These are phyloP conservation scores for Hipposideros larvatus DNA, from an alignment of 2,797 vertebrate species.

Conservation along the genomic window DNA sequence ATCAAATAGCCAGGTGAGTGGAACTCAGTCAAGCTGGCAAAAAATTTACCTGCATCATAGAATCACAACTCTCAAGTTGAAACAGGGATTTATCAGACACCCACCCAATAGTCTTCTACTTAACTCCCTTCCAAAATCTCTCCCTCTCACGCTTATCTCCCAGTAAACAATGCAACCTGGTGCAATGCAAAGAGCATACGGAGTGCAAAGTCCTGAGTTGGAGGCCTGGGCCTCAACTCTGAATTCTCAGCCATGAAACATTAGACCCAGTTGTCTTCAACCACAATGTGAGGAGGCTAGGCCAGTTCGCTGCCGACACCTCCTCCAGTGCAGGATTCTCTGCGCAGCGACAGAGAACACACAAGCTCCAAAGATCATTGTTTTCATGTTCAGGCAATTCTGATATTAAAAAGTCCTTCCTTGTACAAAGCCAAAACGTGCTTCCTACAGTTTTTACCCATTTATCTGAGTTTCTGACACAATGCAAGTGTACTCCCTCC, in stretches of 20 bases:
- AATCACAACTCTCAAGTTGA: background rate
- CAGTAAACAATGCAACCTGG: background rate
- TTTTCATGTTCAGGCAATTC: slow-evolving; percentile 18
- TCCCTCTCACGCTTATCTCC: background rate
- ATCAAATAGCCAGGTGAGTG: background rate
- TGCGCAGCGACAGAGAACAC: background rate
- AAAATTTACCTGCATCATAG: slow-evolving; percentile 5
- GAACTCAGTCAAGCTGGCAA: slow-evolving; percentile 11
- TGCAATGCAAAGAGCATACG: background rate
- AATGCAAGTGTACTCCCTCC: background rate
- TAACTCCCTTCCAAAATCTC: background rate
- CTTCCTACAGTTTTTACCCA: background rate
- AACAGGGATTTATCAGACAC: background rate
- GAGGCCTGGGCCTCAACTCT: background rate
- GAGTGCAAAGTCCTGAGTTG: background rate
- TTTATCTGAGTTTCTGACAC: slow-evolving; percentile 15
- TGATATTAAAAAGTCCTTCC: background rate
- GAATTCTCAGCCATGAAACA: background rate
- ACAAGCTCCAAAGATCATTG: slow-evolving; percentile 3
- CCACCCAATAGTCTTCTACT: background rate
- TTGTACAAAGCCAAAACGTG: slow-evolving; percentile 6
- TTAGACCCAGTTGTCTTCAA: background rate
- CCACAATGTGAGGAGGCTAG: background rate
- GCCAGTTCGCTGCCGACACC: background rate
- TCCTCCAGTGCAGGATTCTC: background rate